Evolutionary conservation across 2,797 vertebrate species (phyloP), one percentile per base, ranked within the genome.

Genomic region (Tangara arthus): DNA sequence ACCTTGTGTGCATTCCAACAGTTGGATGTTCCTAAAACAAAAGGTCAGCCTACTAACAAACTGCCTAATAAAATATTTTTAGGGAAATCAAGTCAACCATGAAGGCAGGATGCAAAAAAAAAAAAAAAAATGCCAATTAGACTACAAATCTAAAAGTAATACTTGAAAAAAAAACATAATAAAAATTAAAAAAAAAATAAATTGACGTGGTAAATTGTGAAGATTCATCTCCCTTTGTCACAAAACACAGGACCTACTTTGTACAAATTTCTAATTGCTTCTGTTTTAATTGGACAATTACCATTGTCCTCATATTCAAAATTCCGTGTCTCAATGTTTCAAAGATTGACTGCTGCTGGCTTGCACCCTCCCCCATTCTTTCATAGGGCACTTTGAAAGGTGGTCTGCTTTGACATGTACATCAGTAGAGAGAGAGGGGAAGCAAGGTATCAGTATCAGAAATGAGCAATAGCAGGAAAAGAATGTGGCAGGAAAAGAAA

Each of bases 401-500:
- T 97, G 94, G 87, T 95, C 95, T 93, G 89, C 90, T 96, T 96
- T 96, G 96, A 96, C 95, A 93, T 72, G 56, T 72, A 86, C 94
- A 91, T 97, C 92, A 95, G 96, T 95, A 97, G 87, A 93, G 64
- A 78, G 93, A 93, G 86, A 95, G 32, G 18, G 61, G 94, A 96
- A 96, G 90, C 57, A 93, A 97, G 41, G 70, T 95, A 97, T 96
- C 94, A 76, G 80, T 96, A 96, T 95, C 95, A 96, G 89, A 96
- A 96, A 91, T 76, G 52, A 96, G 82, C 47, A 91, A 73, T 72
- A 90, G 72, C 53, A 95, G 85, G 64, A 95, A 95, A 91, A 94
- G 81, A 69, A 12, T n/a, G 53, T 64, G 82, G 60, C 78, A 96
- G 89, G 72, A 95, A 93, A 96, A 90, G 72, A 96, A 96, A 97